Evolutionary conservation across 2,797 vertebrate species (phyloP).

Genomic region (Lophotriccus pileatus): DNA sequence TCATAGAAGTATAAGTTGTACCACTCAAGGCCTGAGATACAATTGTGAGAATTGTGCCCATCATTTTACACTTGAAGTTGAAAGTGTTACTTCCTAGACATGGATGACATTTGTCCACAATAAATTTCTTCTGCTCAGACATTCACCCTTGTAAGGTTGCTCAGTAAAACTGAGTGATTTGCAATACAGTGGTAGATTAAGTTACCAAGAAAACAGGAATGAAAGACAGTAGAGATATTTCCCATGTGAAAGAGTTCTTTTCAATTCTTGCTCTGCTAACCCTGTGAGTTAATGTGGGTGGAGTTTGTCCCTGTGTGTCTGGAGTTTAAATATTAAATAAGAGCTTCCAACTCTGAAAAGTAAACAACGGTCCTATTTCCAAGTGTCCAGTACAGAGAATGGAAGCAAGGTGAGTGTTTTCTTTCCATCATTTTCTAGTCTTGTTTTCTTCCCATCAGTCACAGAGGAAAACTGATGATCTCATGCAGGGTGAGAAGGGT

Average conservation of each 20-base stretch:
- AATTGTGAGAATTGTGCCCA: neutral
- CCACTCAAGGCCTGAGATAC: neutral
- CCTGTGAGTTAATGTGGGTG: neutral
- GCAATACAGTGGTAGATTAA: neutral
- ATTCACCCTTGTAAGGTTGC: neutral
- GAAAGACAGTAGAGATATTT: neutral
- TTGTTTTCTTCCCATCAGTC: neutral
- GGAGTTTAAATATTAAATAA: neutral
- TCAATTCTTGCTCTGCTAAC: neutral
- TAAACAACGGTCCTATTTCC: neutral
- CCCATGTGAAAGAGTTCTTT: neutral
- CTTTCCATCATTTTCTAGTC: neutral
- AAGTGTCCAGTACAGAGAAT: neutral
- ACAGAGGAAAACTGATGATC: neutral
- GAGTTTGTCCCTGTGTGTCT: neutral
- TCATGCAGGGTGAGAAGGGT: neutral
- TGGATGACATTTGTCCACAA: neutral
- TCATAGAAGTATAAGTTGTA: neutral
- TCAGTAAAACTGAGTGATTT: neutral
- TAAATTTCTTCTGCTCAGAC: neutral
- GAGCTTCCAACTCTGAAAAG: neutral
- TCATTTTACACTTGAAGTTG: neutral
- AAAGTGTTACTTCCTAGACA: neutral
- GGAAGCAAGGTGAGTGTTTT: neutral
- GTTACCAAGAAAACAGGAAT: neutral